A percentile compares a stretch with the other conserved stretches of the same genome.
Evolutionary conservation across 2,888 invertebrate genomes (phyloP).

Genomic region (Gisinianus flammeolus): DNA sequence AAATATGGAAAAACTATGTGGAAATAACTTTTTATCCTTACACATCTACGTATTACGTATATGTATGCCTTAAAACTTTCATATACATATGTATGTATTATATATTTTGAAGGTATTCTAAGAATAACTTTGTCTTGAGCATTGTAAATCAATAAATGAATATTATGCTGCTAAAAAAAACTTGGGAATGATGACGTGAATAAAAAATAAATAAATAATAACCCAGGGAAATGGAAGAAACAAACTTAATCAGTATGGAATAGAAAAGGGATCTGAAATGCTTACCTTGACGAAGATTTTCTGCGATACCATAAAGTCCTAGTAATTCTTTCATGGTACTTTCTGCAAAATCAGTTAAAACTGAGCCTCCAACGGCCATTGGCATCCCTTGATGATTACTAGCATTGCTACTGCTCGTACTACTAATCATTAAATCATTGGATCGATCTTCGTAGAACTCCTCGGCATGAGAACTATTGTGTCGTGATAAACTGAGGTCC

Average conservation of each 20-base stretch:
- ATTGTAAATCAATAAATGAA: background rate
- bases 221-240: background rate
- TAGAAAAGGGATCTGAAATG: too few relatives aligned
- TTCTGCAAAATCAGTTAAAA: constrained; percentile 56
- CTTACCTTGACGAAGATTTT: constrained; percentile 58
- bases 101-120: background rate
- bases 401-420: constrained; percentile 45
- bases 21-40: too few relatives aligned
- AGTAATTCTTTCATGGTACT: constrained; percentile 58
- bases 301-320: constrained; percentile 57
- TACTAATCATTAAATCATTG: constrained; percentile 44
- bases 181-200: background rate
- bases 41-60: too few relatives aligned
- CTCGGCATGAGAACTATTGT: constrained; percentile 36
- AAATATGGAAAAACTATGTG: background rate
- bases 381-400: constrained; percentile 37
- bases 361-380: constrained; percentile 26
- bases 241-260: background rate
- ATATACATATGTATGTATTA: background rate
- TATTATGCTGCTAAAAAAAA: background rate
- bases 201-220: background rate
- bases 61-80: background rate
- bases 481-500: constrained; percentile 43
- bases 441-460: constrained; percentile 46
- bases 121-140: background rate